Base-by-base conservation (phyloP, 2,113 vertebrate genomes). In the Takifugu bimaculatus region DNA sequence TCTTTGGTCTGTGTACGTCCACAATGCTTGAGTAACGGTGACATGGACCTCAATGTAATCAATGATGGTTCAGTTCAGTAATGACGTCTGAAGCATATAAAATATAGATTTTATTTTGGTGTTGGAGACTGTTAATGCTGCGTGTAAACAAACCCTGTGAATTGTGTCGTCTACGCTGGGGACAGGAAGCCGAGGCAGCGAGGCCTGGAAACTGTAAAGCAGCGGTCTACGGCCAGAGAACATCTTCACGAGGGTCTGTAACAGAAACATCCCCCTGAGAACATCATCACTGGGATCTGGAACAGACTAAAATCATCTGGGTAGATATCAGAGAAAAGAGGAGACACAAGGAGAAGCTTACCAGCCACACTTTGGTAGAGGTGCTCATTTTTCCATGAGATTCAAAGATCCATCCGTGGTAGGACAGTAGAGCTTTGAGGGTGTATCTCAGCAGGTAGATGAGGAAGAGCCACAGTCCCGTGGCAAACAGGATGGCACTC, bases 331-430 rank as follows among this genome's bases (percentile, higher is more conserved):
- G 54, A 5, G 13, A n/a, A 3, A 1, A 54, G 48, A 7, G 6
- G 45, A 48, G 15, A 43, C 52, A 45, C 5, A 57, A 42, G 20
- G 5, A 54, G 13, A 35, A 43, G 82, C 65, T 2, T 90, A 98
- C 96, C 82, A 92, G 87, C 96, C 96, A 98, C 69, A 94, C 62
- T 77, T 85, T 93, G 74, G 95, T 97, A 63, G 88, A 84, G 15
- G 70, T 65, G 79, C 91, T 96, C 82, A 89, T 91, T 82, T 65
- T 90, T 6, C 93, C 93, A 0, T 97, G 95, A 42, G 93, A 92
- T 85, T 98, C 94, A 20, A 98, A 98, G 87, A 98, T 95, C 96
- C 96, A 98, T 0, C 93, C 92, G 0, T 97, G 96, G 88, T 96
- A 95, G 64, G 94, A 96, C 5, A 98, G 94, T 2, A 98, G 92